Conservation (phyloP, 2,113 vertebrate species). For the Columbina picui region DNA sequence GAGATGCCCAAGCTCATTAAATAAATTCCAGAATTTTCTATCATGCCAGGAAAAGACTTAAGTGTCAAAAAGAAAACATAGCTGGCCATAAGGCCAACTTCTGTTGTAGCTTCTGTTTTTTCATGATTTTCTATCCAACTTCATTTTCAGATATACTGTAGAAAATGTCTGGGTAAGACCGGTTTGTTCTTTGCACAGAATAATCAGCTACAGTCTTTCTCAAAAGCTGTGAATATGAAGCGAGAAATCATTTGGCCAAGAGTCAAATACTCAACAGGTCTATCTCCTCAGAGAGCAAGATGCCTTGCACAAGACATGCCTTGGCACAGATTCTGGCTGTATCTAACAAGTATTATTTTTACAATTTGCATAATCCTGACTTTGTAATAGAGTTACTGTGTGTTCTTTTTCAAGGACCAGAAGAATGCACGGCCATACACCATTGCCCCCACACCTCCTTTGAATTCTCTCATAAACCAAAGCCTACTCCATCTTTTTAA, state of each 20-base stretch:
- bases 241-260: constrained; percentile 56
- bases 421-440: background rate
- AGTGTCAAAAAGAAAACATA: constrained; percentile 23
- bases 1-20: constrained; percentile 37
- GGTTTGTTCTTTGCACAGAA: constrained; percentile 30
- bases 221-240: constrained; percentile 59
- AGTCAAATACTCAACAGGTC: constrained; percentile 51
- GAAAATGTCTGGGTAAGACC: background rate
- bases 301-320: constrained; percentile 1
- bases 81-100: constrained; percentile 50
- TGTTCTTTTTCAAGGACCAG: background rate
- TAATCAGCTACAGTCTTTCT: constrained; percentile 34
- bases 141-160: constrained; percentile 13
- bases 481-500: background rate
- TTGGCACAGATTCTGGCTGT: background rate
- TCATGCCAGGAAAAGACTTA: constrained; percentile 1
- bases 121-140: constrained; percentile 8
- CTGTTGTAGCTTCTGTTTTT: constrained; percentile 52
- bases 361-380: background rate
- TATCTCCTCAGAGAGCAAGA: constrained; percentile 12
- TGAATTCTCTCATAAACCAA: background rate
- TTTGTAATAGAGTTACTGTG: background rate
- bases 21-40: constrained; percentile 47
- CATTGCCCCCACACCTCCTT: background rate
- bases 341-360: background rate